Evolutionary conservation across 2,113 vertebrate genomes (phyloP), one percentile per base, ranked within the genome.

Genomic region (Sula dactylatra): DNA sequence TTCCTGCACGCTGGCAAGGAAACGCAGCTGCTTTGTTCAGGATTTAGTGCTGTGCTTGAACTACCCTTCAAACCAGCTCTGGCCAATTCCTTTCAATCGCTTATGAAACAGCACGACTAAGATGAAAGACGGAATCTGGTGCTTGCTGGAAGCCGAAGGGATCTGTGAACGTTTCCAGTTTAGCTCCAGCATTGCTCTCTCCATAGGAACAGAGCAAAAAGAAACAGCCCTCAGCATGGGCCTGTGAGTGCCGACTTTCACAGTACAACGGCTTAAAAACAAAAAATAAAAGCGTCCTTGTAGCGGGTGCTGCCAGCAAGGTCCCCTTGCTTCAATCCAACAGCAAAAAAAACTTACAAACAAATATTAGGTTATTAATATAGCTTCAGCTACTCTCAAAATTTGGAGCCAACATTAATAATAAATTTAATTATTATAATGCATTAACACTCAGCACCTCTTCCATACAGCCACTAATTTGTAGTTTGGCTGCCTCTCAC

Each of bases 141-240:
- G 59, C 59, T 74, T 71, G 76, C 55, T 92, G 91, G 93, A 91
- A 91, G 80, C 86, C 1, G 0, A 45, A 88, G 80, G 72, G 69
- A 59, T 71, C 72, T 55, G 64, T 38, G 83, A 77, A 40, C 2
- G 0, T 8, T 92, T 77, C 88, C 86, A 90, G 88, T 86, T 93
- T 55, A 90, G 88, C 93, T 82, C 80, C 77, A 72, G 91, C 81
- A 38, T 70, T 64, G 78, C 83, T 89, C 52, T 82, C 94, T 89
- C 93, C 72, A 38, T 82, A 89, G 47, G 88, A 96, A 64, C 55
- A 79, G 38, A 89, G 89, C 69, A 84, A 44, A 94, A 95, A 81
- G 79, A 73, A 95, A 21, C 59, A 84, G 89, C 83, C 69, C 81
- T 86, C n/a, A 6, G 91, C 77, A 59, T 4, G 24, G 56, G 22